Evolutionary conservation across 2,888 invertebrate genomes (phyloP), one percentile per base, ranked within the genome.

Genomic region (Thyatira batis): DNA sequence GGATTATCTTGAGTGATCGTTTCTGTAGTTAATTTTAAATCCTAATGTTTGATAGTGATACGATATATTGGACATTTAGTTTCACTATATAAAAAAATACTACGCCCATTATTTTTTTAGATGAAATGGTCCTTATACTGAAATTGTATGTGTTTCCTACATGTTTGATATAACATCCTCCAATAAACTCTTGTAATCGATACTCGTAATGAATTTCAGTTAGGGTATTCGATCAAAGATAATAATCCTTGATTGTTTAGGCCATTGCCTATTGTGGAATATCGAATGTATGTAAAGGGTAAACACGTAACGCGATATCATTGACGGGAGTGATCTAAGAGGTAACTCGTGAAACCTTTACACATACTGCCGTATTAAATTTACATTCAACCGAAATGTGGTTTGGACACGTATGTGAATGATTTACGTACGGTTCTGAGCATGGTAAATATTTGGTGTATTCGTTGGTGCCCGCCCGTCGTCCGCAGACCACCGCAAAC

Each of bases 381-480:
- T 71, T 73, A 71, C 66, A 68, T 71, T 66, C 55, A 53, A 57
- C 66, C 57, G 55, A 73, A 74, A 74, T 73, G 71, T 71, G 78
- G 75, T 69, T 68, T 65, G 69, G 63, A 68, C 60, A 65, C 60
- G 70, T 60, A 64, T 73, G 70, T 52, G 71, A 67, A 76, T 80
- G 70, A 79, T 75, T 72, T 79, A 74, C 69, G 68, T 57, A 52
- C 57, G 60, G 65, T 54, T 51, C 56, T 58, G 55, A 62, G 66
- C 60, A 58, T 57, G 72, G 76, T 75, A 76, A 78, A 77, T 80
- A 74, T 81, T 76, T 76, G 78, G 54, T 61, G 66, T 55, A 69
- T 65, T 51, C 63, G 63, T 56, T 51, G 55, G 48, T 56, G 53
- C 53, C 58, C 61, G 60, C 65, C 23, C 64, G 62, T 58, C 60